A percentile compares a stretch with the other conserved stretches of the same genome.
Conservation (phyloP, 1,140 invertebrate genomes). For the Cyclargus thomasi region DNA sequence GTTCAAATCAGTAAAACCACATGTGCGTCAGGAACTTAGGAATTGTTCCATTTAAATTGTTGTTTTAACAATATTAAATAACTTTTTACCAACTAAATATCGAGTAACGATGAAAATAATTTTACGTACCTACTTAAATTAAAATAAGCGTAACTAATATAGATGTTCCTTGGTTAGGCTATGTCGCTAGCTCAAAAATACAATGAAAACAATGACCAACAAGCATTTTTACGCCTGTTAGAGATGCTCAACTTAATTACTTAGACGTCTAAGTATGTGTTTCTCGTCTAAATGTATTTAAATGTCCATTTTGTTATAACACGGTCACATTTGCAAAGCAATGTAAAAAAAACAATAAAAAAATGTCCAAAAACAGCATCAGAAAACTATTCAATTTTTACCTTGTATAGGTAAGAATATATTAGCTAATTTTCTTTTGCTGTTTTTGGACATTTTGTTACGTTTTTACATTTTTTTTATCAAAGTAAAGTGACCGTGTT, state of each 20-base stretch:
- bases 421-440: too few species aligned
- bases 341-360: too few species aligned
- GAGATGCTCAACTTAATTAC: not conserved
- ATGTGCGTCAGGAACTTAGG: too few species aligned
- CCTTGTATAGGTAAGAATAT: too few species aligned
- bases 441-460: too few species aligned
- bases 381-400: too few species aligned
- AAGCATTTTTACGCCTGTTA: not conserved
- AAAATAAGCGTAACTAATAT: slow-evolving; percentile 24
- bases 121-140: not conserved
- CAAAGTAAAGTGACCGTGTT: too few species aligned
- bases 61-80: not conserved
- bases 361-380: too few species aligned
- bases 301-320: not conserved
- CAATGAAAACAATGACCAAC: slow-evolving; percentile 16
- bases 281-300: not conserved
- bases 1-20: not conserved
- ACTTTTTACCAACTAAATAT: not conserved
- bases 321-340: too few species aligned
- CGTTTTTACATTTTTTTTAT: too few species aligned
- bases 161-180: slow-evolving; percentile 28
- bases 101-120: slow-evolving; percentile 4
- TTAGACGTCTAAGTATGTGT: not conserved
- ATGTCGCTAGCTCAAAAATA: slow-evolving; percentile 13
- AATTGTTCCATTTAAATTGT: not conserved